These are phyloP conservation scores for Catocala fraxini DNA, from an alignment of 2,888 invertebrate genomes.

Conservation along the genomic window DNA sequence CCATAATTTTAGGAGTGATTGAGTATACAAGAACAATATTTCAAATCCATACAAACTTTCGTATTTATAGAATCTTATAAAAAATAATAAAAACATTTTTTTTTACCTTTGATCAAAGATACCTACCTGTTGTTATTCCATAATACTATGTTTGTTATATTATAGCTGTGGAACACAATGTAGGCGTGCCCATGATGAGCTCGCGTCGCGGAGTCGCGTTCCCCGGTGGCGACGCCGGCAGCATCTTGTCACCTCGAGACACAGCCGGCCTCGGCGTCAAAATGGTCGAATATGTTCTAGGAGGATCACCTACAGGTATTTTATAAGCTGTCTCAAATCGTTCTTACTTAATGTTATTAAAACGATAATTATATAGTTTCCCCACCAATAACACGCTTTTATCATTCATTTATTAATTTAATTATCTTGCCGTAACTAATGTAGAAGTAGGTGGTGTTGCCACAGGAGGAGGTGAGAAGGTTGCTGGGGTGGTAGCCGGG, in stretches of 20 bases:
- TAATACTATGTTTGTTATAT: conserved; percentile 15
- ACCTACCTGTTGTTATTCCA: too few species aligned
- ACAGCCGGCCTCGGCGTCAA: conserved; percentile 98
- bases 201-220: conserved; percentile 91
- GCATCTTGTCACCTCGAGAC: conserved; percentile 93
- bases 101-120: too few species aligned
- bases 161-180: conserved; percentile 81
- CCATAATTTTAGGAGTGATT: too few species aligned
- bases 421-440: conserved; percentile 34
- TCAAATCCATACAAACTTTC: too few species aligned
- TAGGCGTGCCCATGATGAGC: conserved; percentile 89
- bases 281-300: conserved; percentile 99
- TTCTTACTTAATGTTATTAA: too few species aligned
- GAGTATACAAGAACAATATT: too few species aligned
- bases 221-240: conserved; percentile 89
- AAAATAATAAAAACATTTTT: too few species aligned
- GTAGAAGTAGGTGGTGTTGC: conserved; percentile 60
- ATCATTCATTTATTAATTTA: too few species aligned
- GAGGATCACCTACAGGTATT: conserved; percentile 94
- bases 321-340: too few species aligned
- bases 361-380: too few species aligned
- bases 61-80: too few species aligned
- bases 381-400: too few species aligned
- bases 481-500: conserved; percentile 79
- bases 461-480: conserved; percentile 74